Evolutionary conservation across 2,113 vertebrate genomes (phyloP).

Genomic region (Lepus timidus): DNA sequence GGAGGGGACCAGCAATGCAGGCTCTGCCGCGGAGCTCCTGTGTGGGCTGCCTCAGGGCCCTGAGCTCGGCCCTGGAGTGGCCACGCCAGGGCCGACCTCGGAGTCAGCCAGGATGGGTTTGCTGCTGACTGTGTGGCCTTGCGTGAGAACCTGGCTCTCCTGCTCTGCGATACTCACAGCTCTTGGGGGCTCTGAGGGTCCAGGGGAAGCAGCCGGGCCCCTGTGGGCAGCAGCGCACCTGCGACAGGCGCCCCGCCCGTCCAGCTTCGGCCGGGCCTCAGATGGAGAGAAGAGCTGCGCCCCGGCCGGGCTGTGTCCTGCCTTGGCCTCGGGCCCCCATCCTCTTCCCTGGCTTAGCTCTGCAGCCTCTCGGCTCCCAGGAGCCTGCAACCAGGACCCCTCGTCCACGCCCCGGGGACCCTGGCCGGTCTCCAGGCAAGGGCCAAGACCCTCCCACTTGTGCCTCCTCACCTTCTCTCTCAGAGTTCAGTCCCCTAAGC

Average conservation of each 20-base stretch:
- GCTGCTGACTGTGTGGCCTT: neutral
- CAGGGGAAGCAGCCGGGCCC: neutral
- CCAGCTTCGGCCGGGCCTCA: neutral
- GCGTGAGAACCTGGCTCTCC: neutral
- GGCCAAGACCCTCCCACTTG: neutral
- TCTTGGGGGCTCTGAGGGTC: neutral
- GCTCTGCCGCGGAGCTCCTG: fast-evolving
- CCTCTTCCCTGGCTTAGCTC: neutral
- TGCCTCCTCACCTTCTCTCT: fast-evolving
- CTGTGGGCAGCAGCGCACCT: fast-evolving
- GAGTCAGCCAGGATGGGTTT: neutral
- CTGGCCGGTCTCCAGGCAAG: neutral
- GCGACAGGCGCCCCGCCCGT: too few relatives aligned
- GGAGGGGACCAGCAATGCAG: neutral
- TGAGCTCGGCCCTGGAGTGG: neutral
- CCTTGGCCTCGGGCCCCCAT: neutral
- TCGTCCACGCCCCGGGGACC: neutral
- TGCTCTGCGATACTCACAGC: neutral
- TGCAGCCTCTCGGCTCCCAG: neutral
- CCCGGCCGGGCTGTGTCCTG: too few relatives aligned
- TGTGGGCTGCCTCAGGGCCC: too few relatives aligned
- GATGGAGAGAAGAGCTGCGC: neutral
- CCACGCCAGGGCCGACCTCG: fast-evolving
- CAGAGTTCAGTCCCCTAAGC: neutral
- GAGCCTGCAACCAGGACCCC: too few relatives aligned